Evolutionary conservation across 2,113 vertebrate species (phyloP).

Genomic region (Spermophilus dauricus): DNA sequence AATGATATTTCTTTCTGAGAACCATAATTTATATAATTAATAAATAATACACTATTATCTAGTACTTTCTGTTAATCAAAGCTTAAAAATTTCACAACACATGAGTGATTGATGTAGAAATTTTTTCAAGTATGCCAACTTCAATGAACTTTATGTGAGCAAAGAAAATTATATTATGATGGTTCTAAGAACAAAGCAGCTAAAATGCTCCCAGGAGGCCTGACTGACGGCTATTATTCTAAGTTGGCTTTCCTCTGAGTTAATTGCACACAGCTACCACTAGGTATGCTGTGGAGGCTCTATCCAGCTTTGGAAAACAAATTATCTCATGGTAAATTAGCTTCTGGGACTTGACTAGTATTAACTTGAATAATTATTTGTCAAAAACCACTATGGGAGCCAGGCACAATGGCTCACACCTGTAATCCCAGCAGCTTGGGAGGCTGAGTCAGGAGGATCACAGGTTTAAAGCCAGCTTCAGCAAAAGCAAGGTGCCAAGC

Average conservation of each 20-base stretch:
- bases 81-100: background rate
- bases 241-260: background rate
- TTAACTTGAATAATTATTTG: background rate
- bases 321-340: background rate
- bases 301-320: constrained; percentile 5
- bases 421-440: no score
- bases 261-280: background rate
- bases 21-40: background rate
- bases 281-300: background rate
- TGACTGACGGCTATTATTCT: background rate
- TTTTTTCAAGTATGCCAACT: background rate
- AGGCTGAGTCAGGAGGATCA: no score
- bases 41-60: background rate
- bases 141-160: background rate
- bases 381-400: background rate
- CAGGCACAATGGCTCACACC: no score
- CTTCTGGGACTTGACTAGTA: background rate
- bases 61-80: constrained; percentile 7
- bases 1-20: background rate
- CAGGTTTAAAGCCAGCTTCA: no score
- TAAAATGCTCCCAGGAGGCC: background rate
- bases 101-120: background rate
- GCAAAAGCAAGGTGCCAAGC: no score
- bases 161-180: background rate
- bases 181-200: background rate